Evolutionary conservation across 2,113 vertebrate genomes (phyloP).

Genomic region (Rhodinocichla rosea): DNA sequence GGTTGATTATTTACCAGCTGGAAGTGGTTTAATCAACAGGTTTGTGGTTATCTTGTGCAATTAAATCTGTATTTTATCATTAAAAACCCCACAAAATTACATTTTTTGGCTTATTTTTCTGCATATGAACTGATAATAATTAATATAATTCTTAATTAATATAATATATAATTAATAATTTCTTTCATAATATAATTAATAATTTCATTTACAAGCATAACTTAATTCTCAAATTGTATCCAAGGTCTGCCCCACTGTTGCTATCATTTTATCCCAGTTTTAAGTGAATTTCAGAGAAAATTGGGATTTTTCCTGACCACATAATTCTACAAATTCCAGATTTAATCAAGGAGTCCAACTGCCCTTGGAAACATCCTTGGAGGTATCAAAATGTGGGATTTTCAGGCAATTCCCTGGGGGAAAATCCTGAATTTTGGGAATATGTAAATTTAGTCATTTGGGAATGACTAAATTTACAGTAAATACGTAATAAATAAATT

Average conservation of each 20-base stretch:
- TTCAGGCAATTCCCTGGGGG: background rate
- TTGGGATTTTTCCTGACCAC: background rate
- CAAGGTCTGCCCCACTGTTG: background rate
- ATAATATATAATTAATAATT: background rate
- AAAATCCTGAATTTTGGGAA: background rate
- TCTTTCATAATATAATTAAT: background rate
- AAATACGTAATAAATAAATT: background rate
- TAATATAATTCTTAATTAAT: background rate
- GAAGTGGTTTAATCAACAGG: background rate
- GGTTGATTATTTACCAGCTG: background rate
- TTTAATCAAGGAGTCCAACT: background rate
- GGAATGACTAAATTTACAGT: background rate
- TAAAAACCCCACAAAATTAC: background rate
- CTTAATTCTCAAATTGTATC: background rate
- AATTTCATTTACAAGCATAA: background rate
- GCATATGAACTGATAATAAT: background rate
- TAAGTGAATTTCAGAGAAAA: background rate
- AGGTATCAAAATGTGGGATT: background rate
- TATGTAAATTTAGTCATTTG: too few species aligned
- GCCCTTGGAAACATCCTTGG: background rate
- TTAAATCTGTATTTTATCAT: background rate
- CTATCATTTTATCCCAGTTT: background rate
- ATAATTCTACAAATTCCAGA: accelerated
- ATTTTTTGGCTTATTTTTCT: background rate
- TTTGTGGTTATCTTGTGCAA: background rate